These are phyloP conservation scores for Ellobium chinense DNA, from an alignment of 2,888 invertebrate species.

Conservation along the genomic window DNA sequence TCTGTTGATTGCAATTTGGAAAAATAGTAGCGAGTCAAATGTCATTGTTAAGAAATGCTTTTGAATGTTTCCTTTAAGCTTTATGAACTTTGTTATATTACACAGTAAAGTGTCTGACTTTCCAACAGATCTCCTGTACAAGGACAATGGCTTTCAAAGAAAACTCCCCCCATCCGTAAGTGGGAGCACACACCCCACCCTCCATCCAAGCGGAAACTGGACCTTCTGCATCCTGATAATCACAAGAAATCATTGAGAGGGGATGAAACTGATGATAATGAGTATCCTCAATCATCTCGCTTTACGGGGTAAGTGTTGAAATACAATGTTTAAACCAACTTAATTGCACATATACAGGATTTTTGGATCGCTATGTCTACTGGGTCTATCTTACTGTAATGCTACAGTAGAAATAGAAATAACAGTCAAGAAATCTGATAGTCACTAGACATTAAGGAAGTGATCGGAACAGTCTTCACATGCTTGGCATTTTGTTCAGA, in stretches of 20 bases:
- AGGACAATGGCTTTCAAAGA: conserved; percentile 13
- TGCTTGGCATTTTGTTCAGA: no score
- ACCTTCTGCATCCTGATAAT: conserved; percentile 39
- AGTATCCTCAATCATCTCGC: background rate
- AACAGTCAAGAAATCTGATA: no score
- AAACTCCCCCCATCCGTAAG: conserved; percentile 13
- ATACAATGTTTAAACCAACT: background rate
- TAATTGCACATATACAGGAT: background rate
- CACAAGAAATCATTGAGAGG: background rate
- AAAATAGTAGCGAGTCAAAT: no score
- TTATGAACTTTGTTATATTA: no score
- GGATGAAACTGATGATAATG: background rate
- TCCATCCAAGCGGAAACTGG: conserved; percentile 23
- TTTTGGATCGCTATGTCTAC: background rate
- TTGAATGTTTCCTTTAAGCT: no score
- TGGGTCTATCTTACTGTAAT: no score
- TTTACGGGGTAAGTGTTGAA: conserved; percentile 29
- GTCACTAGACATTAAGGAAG: no score
- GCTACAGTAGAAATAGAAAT: no score
- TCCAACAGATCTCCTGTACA: conserved; percentile 21
- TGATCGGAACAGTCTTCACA: no score
- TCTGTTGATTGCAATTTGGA: no score
- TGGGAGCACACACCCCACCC: background rate
- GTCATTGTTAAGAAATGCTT: no score
- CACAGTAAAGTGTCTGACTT: no score